Evolutionary conservation across 2,888 invertebrate species (phyloP).

Genomic region (Mimachlamys varia): DNA sequence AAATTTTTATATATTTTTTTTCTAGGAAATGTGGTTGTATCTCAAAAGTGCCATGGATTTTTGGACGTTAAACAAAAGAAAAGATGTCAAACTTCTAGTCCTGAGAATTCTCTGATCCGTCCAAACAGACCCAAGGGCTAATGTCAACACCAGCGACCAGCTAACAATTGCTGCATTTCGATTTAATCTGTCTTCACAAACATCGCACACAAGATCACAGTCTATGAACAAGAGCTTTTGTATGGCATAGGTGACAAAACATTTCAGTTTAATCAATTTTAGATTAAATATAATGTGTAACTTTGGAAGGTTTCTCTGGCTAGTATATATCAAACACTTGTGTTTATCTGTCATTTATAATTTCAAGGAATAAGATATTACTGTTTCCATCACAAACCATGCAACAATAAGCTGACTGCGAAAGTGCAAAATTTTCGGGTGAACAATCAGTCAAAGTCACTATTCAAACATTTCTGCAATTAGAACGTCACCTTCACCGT

Average conservation of each 20-base stretch:
- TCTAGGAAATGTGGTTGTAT: too few species aligned
- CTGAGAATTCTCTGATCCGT: neutral
- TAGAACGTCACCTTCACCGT: too few species aligned
- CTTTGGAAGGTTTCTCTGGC: neutral
- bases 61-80: too few species aligned
- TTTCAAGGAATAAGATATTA: too few species aligned
- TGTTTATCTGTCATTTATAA: too few species aligned
- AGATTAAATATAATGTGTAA: neutral
- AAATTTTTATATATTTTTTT: too few species aligned
- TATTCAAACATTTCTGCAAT: too few species aligned
- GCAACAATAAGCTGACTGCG: too few species aligned
- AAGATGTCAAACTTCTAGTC: neutral
- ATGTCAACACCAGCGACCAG: neutral
- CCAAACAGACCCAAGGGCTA: neutral
- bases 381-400: too few species aligned
- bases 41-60: too few species aligned
- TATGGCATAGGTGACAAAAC: neutral
- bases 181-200: neutral
- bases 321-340: neutral
- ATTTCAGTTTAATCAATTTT: neutral
- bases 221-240: neutral
- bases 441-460: too few species aligned
- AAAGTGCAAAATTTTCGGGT: too few species aligned
- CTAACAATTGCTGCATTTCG: neutral
- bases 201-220: neutral